Base-by-base conservation (phyloP, 53 echinoderm and acorn worm species). In the Antedon mediterranea region DNA sequence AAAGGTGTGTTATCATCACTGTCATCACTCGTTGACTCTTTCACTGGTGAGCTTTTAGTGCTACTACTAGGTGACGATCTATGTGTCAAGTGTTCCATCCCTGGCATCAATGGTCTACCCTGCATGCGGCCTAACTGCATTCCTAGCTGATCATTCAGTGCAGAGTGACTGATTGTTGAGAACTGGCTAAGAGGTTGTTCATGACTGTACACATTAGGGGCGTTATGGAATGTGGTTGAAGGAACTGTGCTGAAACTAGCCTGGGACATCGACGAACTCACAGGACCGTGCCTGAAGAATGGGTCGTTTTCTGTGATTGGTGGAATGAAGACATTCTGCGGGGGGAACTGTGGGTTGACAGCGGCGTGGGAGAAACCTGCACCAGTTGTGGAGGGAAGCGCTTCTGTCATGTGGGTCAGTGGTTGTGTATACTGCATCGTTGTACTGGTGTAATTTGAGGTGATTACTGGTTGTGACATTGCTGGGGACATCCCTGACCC, bases 271-370 rank as follows among this genome's bases (percentile, higher is more conserved):
- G 37, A 4, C 37, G 37, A 37, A 37, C 37, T 37, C 37, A 37
- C 37, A 6, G 37, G 57, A 18, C 57, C 57, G 23, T 57, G 57
- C 23, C 76, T 34, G 33, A 76, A 33, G 34, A 32, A 33, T 18
- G 76, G 29, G 32, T 76, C 34, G 34, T 34, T 33, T 14, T 89
- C 90, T 30, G 92, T 90, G 79, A 98, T 98, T 31, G 90, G 98
- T 15, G 98, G 98, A 82, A 98, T 90, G 73, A 92, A 90, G 73
- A 98, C 80, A 77, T 90, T 92, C 57, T 98, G 98, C 11, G 98
- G 98, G 29, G 97, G 97, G 73, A 98, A 98, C 81, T 98, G 92
- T 29, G 98, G 98, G 79, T 98, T 91, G 73, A 91, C 72, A 31
- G 72, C 43, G 34, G 90, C 80, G 43, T 79, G 79, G 72, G 85